Evolutionary conservation across 2,797 vertebrate genomes (phyloP), one percentile per base, ranked within the genome.

Genomic region (Amazonetta brasiliensis): DNA sequence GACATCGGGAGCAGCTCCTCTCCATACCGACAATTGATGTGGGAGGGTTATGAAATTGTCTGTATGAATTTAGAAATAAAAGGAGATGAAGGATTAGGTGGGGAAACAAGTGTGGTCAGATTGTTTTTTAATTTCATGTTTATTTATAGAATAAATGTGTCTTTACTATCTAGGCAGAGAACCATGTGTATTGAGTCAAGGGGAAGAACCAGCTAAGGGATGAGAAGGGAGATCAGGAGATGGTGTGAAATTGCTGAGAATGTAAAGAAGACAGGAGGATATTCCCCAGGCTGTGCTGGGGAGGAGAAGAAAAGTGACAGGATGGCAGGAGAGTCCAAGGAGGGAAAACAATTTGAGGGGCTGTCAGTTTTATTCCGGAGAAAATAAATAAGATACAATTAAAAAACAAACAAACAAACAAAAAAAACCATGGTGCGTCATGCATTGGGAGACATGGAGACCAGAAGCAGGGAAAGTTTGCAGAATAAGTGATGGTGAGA

Each of bases 361-460:
- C 62, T 62, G 37, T 26, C 7, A 28, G 35, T 46, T 55, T 17
- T 67, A 31, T 67, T 48, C 14, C 9, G 4, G n/a, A 22, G 7
- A 0, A 2, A 3, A 50, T 39, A 41, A 63, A 31, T 14, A 50
- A 50, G 26, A 26, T 25, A 26, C 26, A 26, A 50, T 50, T 14
- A 14, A 50, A 50, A 48, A 48, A 48, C 7, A 50, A 50, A 48
- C 7, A 50, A 13, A 25, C 12, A 8, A 25, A 50, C 4, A 15
- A 26, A 26, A 19, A 18, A 11, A 46, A 5, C 12, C 6, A 20
- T 0, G 4, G 26, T 12, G 7, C 7, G 5, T 30, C 26, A 16
- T 46, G 8, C 0, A 0, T 11, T 17, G 2, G 56, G 84, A 44
- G 9, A 26, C 39, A 14, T 15, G 41, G 73, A 67, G 39, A 56